Conservation (phyloP, 2,113 vertebrate species). For the Xiphophorus couchianus region DNA sequence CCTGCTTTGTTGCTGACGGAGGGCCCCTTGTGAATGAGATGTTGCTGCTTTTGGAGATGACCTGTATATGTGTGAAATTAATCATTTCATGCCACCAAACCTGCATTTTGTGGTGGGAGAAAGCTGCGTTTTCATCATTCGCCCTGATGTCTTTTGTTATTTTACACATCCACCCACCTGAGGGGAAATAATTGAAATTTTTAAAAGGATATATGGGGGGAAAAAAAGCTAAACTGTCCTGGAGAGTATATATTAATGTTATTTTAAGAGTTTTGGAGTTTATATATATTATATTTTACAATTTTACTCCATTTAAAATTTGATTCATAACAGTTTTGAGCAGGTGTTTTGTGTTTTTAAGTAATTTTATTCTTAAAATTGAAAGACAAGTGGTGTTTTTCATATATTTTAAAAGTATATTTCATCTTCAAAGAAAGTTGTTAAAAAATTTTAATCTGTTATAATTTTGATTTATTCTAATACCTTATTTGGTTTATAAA, state of each 20-base stretch:
- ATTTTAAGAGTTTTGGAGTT: not conserved
- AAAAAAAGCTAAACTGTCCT: slow-evolving; percentile 9
- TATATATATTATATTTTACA: not conserved
- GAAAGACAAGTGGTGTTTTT: no score
- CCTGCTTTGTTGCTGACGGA: slow-evolving; percentile 79
- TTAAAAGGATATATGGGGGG: not conserved
- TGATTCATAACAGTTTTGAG: not conserved
- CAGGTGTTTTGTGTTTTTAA: not conserved
- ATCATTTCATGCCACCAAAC: slow-evolving; percentile 77
- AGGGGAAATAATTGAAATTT: slow-evolving; percentile 45
- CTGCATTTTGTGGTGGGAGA: slow-evolving; percentile 61
- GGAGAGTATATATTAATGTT: slow-evolving; percentile 37
- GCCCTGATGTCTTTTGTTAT: slow-evolving; percentile 42
- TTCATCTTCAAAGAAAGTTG: no score
- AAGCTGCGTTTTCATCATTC: slow-evolving; percentile 70
- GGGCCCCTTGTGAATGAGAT: slow-evolving; percentile 78
- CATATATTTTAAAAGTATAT: no score
- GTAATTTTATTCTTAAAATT: no score
- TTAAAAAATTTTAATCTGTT: not conserved
- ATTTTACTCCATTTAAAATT: not conserved
- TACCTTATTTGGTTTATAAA: not conserved
- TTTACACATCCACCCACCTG: slow-evolving; percentile 3
- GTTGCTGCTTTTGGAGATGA: slow-evolving; percentile 78
- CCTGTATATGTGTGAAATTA: slow-evolving; percentile 80
- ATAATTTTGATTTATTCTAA: not conserved